Conservation (phyloP, 2,797 vertebrate species). For the Danio jaintianensis region DNA sequence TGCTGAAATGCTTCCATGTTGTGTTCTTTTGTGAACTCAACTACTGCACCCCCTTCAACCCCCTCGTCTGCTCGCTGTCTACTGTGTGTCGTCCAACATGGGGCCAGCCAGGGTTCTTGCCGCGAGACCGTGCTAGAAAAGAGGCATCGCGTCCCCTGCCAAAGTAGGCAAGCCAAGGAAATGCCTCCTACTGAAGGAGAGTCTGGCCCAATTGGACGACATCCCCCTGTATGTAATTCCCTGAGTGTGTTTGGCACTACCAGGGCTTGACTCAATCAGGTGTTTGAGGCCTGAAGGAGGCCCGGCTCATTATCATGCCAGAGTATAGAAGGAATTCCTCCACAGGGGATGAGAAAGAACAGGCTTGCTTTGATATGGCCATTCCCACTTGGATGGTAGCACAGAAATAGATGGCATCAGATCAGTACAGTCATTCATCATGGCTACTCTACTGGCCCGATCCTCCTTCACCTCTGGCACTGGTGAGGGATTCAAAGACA, state of each 20-base stretch:
- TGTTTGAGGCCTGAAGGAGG: constrained; percentile 76
- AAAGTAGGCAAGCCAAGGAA: constrained; percentile 80
- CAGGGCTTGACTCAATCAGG: constrained; percentile 79
- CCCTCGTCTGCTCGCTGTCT: constrained; percentile 61
- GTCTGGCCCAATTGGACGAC: constrained; percentile 82
- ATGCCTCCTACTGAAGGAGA: constrained; percentile 77
- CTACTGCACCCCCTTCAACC: constrained; percentile 69
- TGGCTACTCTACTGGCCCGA: constrained; percentile 65
- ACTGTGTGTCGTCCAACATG: constrained; percentile 74
- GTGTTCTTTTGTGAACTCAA: constrained; percentile 70
- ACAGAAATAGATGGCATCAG: constrained; percentile 80
- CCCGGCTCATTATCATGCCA: constrained; percentile 79
- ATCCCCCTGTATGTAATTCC: constrained; percentile 81
- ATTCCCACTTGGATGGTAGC: constrained; percentile 78
- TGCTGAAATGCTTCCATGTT: constrained; percentile 72
- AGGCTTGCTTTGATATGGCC: constrained; percentile 77
- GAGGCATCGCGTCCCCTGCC: constrained; percentile 75
- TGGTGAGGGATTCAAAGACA: constrained; percentile 69
- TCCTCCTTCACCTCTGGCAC: constrained; percentile 76
- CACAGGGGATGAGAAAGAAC: constrained; percentile 67
- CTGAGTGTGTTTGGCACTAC: constrained; percentile 78
- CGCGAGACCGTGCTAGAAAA: constrained; percentile 74
- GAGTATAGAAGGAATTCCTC: constrained; percentile 74
- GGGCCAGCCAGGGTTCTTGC: constrained; percentile 80
- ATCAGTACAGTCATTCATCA: constrained; percentile 80